phyloP scores from a whole-genome alignment of 1,140 invertebrate genomes.

The Vanessa tameamea region DNA sequence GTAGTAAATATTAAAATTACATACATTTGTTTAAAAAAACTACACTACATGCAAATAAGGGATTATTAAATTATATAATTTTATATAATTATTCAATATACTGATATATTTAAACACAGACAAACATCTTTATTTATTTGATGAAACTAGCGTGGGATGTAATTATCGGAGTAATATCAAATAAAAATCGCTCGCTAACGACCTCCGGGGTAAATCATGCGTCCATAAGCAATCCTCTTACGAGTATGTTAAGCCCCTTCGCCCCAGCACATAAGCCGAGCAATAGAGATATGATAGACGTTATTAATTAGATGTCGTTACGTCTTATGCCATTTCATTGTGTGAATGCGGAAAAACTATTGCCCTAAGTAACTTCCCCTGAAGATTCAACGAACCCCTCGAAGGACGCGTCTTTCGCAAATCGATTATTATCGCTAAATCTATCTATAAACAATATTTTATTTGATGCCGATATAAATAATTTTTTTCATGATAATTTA shows the following conservation, averaged over 20 bases:
- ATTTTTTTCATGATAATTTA: background rate
- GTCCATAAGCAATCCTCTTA: slow-evolving; percentile 76
- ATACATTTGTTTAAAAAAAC: too few relatives aligned
- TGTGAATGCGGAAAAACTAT: slow-evolving; percentile 67
- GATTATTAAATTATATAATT: too few relatives aligned
- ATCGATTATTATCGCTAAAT: slow-evolving; percentile 29
- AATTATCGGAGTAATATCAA: slow-evolving; percentile 53
- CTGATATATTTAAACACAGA: background rate
- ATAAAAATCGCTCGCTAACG: slow-evolving; percentile 65
- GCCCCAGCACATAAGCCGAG: slow-evolving; percentile 63
- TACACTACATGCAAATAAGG: too few relatives aligned
- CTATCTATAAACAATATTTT: background rate
- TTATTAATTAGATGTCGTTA: slow-evolving; percentile 80
- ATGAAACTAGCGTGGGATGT: slow-evolving; percentile 30
- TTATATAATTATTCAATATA: background rate
- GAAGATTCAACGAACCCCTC: slow-evolving; percentile 34
- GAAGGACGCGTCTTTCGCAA: slow-evolving; percentile 9
- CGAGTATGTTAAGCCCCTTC: slow-evolving; percentile 55
- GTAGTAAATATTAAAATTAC: too few relatives aligned
- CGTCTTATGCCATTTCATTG: slow-evolving; percentile 77
- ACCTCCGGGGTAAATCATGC: slow-evolving; percentile 72
- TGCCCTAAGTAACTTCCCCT: slow-evolving; percentile 49
- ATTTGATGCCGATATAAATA: background rate
- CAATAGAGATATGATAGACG: slow-evolving; percentile 79
- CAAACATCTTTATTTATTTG: slow-evolving; percentile 19